Evolutionary conservation across 2,797 vertebrate species (phyloP), one percentile per base, ranked within the genome.

Genomic region (Pyrocephalus nanus): DNA sequence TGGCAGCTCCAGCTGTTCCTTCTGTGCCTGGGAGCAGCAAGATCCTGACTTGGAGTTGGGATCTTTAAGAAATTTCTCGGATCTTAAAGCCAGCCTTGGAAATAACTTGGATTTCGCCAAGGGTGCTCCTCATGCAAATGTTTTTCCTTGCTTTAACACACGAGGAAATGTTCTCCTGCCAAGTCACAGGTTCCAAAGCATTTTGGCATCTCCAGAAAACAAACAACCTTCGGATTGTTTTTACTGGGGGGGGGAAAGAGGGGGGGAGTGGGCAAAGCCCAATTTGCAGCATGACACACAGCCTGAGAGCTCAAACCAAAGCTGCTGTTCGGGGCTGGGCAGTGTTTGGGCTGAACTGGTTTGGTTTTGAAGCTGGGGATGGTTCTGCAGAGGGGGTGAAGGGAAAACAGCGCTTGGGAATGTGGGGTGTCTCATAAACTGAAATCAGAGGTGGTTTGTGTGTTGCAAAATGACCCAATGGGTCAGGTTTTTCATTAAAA

Each of bases 201-300:
- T 76, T 92, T 91, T 90, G 92, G 86, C 93, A 76, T 88, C 90
- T 43, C 76, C 77, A 79, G 90, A 94, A 81, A 72, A 64, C 86
- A 95, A 97, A 92, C 74, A 93, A 57, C 67, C 70, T 71, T 32
- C 34, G 38, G 66, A 67, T 86, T 57, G 50, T 25, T 54, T 66
- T 62, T 42, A 40, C 36, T 34, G 55, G 54, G 64, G 40, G 25
- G 11, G 40, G 22, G n/a, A n/a, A n/a, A 9, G 6, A 23, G 14
- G 22, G 8, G 47, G 23, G 23, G 4, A 26, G 48, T 42, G 4
- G 32, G 36, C 77, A 58, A 85, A 88, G 86, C 58, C 2, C 22
- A 48, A 15, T 30, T 27, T 71, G 69, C 88, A 82, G 70, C 43
- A 1, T 0, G 12, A 32, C 0, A 7, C 11, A 5, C 3, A 8